Evolutionary conservation across 2,113 vertebrate genomes (phyloP).

Genomic region (Taurulus bubalis): DNA sequence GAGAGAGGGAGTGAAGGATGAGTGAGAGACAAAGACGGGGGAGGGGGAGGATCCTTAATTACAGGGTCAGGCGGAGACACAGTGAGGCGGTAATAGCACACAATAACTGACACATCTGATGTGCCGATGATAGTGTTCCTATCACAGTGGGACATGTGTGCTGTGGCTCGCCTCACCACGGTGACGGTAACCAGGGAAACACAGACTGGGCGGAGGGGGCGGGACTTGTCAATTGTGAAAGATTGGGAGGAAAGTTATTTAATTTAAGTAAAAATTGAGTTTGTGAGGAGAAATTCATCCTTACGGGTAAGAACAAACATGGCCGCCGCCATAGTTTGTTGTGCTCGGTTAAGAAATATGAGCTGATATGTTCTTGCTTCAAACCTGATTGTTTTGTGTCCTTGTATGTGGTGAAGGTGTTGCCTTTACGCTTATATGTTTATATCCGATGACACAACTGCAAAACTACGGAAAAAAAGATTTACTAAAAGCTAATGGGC

Average conservation of each 20-base stretch:
- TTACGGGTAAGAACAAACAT: neutral
- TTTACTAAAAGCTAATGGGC: neutral
- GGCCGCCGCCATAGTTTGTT: neutral
- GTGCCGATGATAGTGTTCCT: slow-evolving; percentile 70
- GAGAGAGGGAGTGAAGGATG: slow-evolving; percentile 37
- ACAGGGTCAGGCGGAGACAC: slow-evolving; percentile 71
- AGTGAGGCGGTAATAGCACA: slow-evolving; percentile 69
- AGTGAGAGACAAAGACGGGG: slow-evolving; percentile 58
- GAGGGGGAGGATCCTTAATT: slow-evolving; percentile 67
- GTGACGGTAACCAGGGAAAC: slow-evolving; percentile 22
- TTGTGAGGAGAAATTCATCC: no score
- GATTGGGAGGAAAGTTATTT: neutral
- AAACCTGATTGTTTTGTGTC: neutral
- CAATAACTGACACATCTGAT: slow-evolving; percentile 67
- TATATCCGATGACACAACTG: no score
- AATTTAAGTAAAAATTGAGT: neutral
- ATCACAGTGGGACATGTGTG: slow-evolving; percentile 12
- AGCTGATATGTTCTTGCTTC: neutral
- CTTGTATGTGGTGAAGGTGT: neutral
- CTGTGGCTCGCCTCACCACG: slow-evolving; percentile 18
- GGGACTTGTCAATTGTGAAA: neutral
- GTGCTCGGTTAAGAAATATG: neutral
- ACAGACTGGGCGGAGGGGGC: no score
- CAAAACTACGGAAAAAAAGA: neutral
- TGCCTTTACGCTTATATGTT: neutral